These are phyloP conservation scores for Tamias sibiricus DNA, from an alignment of 2,113 vertebrate genomes.

Conservation along the genomic window DNA sequence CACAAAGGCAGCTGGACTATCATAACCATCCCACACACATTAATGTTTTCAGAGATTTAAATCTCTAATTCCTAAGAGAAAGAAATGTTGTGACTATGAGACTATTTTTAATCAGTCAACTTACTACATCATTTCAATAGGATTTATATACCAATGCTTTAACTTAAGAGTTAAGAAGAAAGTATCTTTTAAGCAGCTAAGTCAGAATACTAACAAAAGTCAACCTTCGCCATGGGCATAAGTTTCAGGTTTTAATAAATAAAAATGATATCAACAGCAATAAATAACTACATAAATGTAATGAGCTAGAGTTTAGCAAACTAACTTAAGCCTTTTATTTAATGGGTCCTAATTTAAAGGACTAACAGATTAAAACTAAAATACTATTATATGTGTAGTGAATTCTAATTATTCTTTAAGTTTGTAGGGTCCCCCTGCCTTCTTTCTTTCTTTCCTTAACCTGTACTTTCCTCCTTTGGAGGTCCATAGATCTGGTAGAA, in stretches of 20 bases:
- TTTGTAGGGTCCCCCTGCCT: background rate
- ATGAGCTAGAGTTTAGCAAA: slow-evolving; percentile 38
- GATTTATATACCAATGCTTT: slow-evolving; percentile 50
- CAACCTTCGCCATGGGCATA: background rate
- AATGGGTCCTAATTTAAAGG: slow-evolving; percentile 4
- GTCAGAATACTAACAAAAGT: slow-evolving; percentile 54
- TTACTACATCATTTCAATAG: slow-evolving; percentile 40
- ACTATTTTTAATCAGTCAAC: slow-evolving; percentile 53
- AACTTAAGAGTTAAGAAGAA: slow-evolving; percentile 54
- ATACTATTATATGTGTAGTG: background rate
- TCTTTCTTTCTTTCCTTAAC: background rate
- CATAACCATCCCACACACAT: slow-evolving; percentile 68
- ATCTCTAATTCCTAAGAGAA: slow-evolving; percentile 13
- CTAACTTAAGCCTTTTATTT: slow-evolving; percentile 46
- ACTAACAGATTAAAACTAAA: slow-evolving; percentile 48
- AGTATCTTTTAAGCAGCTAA: slow-evolving; percentile 20
- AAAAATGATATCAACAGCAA: slow-evolving; percentile 28
- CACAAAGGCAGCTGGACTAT: slow-evolving; percentile 72
- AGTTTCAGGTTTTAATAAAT: slow-evolving; percentile 60
- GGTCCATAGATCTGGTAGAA: slow-evolving; percentile 15
- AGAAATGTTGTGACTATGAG: slow-evolving; percentile 54
- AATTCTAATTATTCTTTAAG: slow-evolving; percentile 4
- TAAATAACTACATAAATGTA: slow-evolving; percentile 36
- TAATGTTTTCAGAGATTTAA: slow-evolving; percentile 65
- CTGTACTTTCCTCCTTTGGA: background rate